Base-by-base conservation (phyloP, 2,888 invertebrate genomes). In the Spatulosminthurus flaviceps region DNA sequence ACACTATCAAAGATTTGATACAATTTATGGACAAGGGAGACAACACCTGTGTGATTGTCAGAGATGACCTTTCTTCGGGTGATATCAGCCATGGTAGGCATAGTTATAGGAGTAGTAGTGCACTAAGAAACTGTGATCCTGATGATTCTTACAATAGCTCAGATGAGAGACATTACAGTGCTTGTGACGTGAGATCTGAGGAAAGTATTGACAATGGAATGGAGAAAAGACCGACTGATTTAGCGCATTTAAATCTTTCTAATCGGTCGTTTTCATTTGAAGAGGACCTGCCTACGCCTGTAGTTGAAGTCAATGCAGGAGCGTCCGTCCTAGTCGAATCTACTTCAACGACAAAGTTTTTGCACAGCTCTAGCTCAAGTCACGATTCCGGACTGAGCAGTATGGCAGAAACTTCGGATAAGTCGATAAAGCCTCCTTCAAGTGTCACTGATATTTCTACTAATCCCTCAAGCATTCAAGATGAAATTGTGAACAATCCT, bases 371-470 rank as follows among this genome's bases (percentile, higher is more conserved):
- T 51, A 83, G 84, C 64, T 82, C 84, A 73, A 84, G 84, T 73
- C 80, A 82, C 42, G 83, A 85, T 77, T 84, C 84, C 7, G 84
- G 84, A 60, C 73, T 85, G 51, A 82, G 83, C 74, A 85, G 84
- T 67, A 85, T 85, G 83, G 83, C 83, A 5, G 81, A 81, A 69
- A 69, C 42, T 61, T 64, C 67, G 4, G 78, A 78, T 43, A 72
- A 72, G 70, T 78, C 78, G 29, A 11, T 43, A 1, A 41, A 51
- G 5, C 43, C 66, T n/a, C 42, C 64, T 72, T 21, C 29, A 22
- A 72, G 29, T 42, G n/a, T 34, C 22, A 29, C 24, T 66, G 43
- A 78, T 77, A 71, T 60, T 72, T 64, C 78, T 21, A n/a, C n/a
- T n/a, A 34, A 22, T 42, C 13, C 72, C 22, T 34, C 34, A 7